Percentiles rank a stretch among this genome's conserved stretches.
These are phyloP conservation scores for Trichoplax adhaerens DNA, from an alignment of 37 sponge, comb jelly and placozoan genomes.

Conservation along the genomic window DNA sequence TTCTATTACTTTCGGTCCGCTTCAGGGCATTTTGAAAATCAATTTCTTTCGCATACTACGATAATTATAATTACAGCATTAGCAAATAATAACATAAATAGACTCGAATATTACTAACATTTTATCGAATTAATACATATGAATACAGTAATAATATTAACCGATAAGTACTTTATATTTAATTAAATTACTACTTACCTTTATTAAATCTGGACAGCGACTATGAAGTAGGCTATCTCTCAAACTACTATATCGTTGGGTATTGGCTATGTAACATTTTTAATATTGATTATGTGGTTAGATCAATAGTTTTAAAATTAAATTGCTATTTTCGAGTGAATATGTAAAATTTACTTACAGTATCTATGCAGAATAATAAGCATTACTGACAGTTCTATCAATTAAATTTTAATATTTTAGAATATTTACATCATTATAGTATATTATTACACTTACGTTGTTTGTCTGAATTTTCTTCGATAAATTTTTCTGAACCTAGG, in stretches of 20 bases:
- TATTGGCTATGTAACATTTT: not conserved
- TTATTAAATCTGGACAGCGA: conserved; percentile 24
- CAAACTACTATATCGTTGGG: not conserved
- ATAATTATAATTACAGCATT: not conserved
- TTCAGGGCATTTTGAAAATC: conserved; percentile 10
- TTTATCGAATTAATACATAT: not conserved
- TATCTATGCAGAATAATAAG: too few relatives aligned
- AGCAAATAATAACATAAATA: not conserved
- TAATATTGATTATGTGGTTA: not conserved
- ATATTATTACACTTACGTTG: too few relatives aligned
- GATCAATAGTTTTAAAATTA: too few relatives aligned
- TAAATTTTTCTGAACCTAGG: too few relatives aligned
- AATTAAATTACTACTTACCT: conserved; percentile 13
- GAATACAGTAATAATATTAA: not conserved
- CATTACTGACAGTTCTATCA: too few relatives aligned
- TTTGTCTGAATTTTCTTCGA: too few relatives aligned
- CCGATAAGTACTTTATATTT: not conserved
- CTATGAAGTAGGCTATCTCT: conserved; percentile 7
- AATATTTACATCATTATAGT: too few relatives aligned
- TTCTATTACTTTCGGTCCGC: conserved; percentile 20
- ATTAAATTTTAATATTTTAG: too few relatives aligned
- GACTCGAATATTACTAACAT: too few relatives aligned
- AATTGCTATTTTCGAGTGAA: too few relatives aligned
- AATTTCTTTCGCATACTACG: conserved; percentile 17
- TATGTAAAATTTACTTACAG: too few relatives aligned